phyloP scores from a whole-genome alignment of 2,113 vertebrate genomes.

The Artemisiospiza belli region DNA sequence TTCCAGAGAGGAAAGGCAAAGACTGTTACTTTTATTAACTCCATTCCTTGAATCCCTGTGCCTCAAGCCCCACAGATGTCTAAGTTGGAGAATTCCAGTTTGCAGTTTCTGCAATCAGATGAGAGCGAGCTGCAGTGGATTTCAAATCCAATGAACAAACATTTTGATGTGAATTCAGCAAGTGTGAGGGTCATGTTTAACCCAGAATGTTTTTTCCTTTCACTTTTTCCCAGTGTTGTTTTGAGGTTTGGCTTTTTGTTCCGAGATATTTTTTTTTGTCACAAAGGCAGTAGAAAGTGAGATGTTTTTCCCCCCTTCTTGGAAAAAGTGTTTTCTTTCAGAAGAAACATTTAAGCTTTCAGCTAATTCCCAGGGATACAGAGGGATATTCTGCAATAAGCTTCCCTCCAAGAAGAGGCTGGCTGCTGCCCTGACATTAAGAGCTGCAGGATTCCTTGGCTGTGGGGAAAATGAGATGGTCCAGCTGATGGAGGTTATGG shows the following conservation, averaged over 20 bases:
- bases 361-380: conserved; percentile 15
- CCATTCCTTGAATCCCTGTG: background rate
- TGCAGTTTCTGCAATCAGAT: background rate
- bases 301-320: accelerated
- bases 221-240: background rate
- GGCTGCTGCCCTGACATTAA: conserved; percentile 31
- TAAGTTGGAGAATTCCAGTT: background rate
- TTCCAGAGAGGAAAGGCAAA: background rate
- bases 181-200: background rate
- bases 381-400: conserved; percentile 30
- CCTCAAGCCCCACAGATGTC: background rate
- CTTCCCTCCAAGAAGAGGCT: conserved; percentile 28
- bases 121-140: background rate
- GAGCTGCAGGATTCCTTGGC: conserved; percentile 45
- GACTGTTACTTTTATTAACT: background rate
- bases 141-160: background rate
- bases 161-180: background rate
- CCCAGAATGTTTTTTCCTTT: background rate
- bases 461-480: conserved; percentile 55
- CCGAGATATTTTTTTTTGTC: background rate
- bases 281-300: background rate
- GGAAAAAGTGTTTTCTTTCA: background rate
- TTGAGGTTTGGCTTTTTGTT: background rate
- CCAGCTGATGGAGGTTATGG: conserved; percentile 54
- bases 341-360: conserved; percentile 13